A percentile compares a stretch with the other conserved stretches of the same genome.
These are phyloP conservation scores for Enteromius viviparus DNA, from an alignment of 2,797 vertebrate species.

Conservation along the genomic window DNA sequence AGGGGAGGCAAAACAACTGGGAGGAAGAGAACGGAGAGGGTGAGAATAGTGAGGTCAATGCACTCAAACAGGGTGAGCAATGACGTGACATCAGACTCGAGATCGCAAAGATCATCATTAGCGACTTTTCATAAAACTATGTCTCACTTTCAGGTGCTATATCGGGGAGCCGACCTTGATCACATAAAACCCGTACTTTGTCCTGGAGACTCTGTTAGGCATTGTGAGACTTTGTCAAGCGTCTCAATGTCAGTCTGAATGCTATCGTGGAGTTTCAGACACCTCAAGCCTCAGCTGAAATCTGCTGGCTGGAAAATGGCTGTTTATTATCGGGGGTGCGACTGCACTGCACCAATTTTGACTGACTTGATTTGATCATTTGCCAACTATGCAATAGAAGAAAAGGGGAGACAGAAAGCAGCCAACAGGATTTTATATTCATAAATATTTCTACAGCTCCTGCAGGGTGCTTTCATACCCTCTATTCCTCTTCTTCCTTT, in stretches of 20 bases:
- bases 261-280: slow-evolving; percentile 12
- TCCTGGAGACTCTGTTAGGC: background rate
- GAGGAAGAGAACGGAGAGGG: slow-evolving; percentile 11
- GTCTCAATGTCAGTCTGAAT: slow-evolving; percentile 21
- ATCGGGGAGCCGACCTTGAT: slow-evolving; percentile 4
- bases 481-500: background rate
- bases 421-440: background rate
- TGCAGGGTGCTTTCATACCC: background rate
- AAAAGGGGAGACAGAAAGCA: background rate
- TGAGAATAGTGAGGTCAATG: slow-evolving; percentile 32
- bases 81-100: slow-evolving; percentile 28
- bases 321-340: slow-evolving; percentile 4
- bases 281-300: slow-evolving; percentile 21
- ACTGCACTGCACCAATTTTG: background rate
- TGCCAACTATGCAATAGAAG: slow-evolving; percentile 1
- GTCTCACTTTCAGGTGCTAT: slow-evolving; percentile 11
- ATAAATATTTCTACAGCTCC: background rate
- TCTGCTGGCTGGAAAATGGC: background rate
- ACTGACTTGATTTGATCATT: slow-evolving; percentile 27
- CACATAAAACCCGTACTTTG: slow-evolving; percentile 1
- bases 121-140: slow-evolving; percentile 21
- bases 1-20: background rate
- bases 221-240: slow-evolving; percentile 21
- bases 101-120: slow-evolving; percentile 24
- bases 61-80: slow-evolving; percentile 6